Evolutionary conservation across 2,113 vertebrate species (phyloP).

Genomic region (Saccopteryx bilineata): DNA sequence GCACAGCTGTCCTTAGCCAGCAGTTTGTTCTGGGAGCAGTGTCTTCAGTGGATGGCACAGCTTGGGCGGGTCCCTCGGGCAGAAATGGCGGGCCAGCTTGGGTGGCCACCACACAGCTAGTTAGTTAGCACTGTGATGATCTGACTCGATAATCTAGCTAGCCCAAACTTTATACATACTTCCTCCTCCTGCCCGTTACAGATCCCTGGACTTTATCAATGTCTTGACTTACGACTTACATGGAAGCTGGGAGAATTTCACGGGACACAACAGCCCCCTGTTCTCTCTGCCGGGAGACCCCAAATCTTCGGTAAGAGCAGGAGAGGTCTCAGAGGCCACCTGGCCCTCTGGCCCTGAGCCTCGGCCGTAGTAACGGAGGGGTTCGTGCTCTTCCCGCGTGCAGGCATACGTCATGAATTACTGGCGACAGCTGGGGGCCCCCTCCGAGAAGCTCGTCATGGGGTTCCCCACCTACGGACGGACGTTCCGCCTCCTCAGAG

Average conservation of each 20-base stretch:
- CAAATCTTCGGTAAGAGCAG: slow-evolving; percentile 67
- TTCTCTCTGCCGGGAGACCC: slow-evolving; percentile 70
- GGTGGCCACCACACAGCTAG: neutral
- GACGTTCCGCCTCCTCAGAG: slow-evolving; percentile 88
- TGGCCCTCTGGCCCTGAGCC: neutral
- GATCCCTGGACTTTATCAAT: slow-evolving; percentile 89
- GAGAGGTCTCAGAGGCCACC: neutral
- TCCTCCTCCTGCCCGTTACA: slow-evolving; percentile 58
- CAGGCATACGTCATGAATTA: slow-evolving; percentile 92
- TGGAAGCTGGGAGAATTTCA: slow-evolving; percentile 86
- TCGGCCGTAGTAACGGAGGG: neutral
- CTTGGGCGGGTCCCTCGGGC: neutral
- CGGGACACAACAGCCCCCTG: slow-evolving; percentile 90
- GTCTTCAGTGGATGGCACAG: neutral
- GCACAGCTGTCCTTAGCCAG: neutral
- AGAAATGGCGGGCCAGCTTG: neutral
- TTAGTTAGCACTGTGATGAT: neutral
- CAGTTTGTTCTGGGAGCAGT: neutral
- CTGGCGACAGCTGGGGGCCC: slow-evolving; percentile 90
- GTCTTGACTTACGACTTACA: slow-evolving; percentile 92
- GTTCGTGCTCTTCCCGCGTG: neutral
- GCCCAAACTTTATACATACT: neutral
- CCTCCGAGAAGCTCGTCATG: slow-evolving; percentile 91
- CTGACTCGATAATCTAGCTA: neutral
- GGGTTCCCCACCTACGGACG: slow-evolving; percentile 92